A percentile compares a stretch with the other conserved stretches of the same genome.
These are phyloP conservation scores for Carterocephalus palaemon DNA, from an alignment of 2,888 invertebrate species.

Conservation along the genomic window DNA sequence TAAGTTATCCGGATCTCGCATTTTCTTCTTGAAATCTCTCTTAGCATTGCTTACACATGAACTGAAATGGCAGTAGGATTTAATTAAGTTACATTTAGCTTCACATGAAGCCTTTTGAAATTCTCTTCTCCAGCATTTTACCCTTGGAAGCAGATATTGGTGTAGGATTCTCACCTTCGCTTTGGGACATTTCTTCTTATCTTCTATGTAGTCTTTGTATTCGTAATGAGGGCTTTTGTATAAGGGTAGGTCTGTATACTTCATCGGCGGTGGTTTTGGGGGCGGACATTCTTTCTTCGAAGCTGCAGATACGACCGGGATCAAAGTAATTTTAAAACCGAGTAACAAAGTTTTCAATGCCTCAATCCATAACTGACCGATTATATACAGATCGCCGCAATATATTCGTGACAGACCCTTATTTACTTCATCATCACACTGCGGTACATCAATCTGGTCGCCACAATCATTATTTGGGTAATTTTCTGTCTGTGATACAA, in stretches of 20 bases:
- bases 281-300: conserved; percentile 35
- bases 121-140: conserved; percentile 35
- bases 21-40: conserved; percentile 37
- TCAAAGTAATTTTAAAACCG: conserved; percentile 40
- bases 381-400: conserved; percentile 44
- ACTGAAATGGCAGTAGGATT: conserved; percentile 4
- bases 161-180: conserved; percentile 45
- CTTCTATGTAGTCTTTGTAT: conserved; percentile 47
- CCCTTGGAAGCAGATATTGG: conserved; percentile 43
- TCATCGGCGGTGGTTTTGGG: conserved; percentile 53
- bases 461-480: neutral
- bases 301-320: conserved; percentile 50
- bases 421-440: conserved; percentile 32
- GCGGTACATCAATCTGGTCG: conserved; percentile 26
- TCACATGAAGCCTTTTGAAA: conserved; percentile 27
- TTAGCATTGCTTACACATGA: conserved; percentile 29
- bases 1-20: conserved; percentile 46
- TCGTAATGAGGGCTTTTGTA: conserved; percentile 52
- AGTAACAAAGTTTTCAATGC: conserved; percentile 40
- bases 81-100: conserved; percentile 29
- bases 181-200: conserved; percentile 41
- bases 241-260: conserved; percentile 52
- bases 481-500: neutral
- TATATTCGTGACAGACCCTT: conserved; percentile 31
- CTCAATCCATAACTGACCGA: conserved; percentile 51